Evolutionary conservation across 2,888 invertebrate genomes (phyloP).

Genomic region (Spilosoma lubricipeda): DNA sequence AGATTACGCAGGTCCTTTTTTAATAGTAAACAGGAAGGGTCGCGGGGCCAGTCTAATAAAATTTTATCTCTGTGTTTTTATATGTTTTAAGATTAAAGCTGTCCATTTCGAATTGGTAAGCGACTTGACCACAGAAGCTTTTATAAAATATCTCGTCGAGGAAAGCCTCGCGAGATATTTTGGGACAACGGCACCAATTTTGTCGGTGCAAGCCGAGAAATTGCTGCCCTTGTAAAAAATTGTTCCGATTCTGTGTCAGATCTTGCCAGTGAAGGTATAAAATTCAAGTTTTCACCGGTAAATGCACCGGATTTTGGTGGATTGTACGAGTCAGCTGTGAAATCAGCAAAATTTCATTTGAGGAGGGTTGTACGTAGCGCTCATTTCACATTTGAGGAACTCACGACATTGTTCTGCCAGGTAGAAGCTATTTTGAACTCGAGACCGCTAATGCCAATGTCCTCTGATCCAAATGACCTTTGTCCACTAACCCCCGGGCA

Average conservation of each 20-base stretch:
- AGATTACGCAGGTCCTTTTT: not conserved
- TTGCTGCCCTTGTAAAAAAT: not conserved
- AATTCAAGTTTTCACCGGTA: not conserved
- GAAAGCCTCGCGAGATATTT: not conserved
- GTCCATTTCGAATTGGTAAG: not conserved
- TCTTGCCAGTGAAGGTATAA: not conserved
- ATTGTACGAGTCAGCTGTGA: not conserved
- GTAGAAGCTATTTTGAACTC: not conserved
- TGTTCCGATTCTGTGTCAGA: not conserved
- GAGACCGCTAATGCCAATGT: not conserved
- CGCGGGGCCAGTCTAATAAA: not conserved
- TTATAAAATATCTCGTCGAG: not conserved
- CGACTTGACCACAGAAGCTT: not conserved
- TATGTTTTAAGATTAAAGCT: not conserved
- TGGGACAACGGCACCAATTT: constrained; percentile 2
- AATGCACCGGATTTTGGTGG: not conserved
- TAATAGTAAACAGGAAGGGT: not conserved
- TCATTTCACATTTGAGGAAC: not conserved
- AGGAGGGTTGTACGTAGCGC: too few species aligned
- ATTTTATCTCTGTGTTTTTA: not conserved
- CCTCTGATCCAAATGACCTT: not conserved
- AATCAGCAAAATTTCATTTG: not conserved
- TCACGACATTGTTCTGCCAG: not conserved
- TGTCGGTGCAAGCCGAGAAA: not conserved
- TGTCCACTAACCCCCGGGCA: not conserved